Conservation (phyloP, 2,797 vertebrate genomes). For the Enteromius fasciolatus region DNA sequence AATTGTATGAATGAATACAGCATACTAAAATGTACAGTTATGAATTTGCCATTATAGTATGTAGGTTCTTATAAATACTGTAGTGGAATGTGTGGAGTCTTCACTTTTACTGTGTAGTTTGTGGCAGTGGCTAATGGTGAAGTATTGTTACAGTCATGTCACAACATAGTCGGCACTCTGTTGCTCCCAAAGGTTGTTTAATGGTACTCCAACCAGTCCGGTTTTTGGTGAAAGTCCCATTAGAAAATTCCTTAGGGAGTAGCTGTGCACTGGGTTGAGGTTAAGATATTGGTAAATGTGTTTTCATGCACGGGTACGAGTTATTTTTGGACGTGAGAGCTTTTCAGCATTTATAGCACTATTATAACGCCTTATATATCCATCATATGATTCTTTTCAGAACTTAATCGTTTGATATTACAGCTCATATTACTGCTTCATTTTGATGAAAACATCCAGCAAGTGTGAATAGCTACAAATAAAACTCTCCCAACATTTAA, state of each 20-base stretch:
- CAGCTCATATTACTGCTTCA: background rate
- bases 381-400: background rate
- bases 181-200: constrained; percentile 1
- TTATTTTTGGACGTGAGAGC: background rate
- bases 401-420: background rate
- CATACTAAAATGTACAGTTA: background rate
- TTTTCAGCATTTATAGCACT: background rate
- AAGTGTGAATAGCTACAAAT: background rate
- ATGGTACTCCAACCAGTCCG: background rate
- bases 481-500: background rate
- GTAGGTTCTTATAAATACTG: background rate
- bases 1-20: background rate
- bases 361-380: background rate
- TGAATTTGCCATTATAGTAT: background rate
- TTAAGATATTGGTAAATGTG: constrained; percentile 4
- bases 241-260: background rate
- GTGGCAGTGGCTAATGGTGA: background rate
- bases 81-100: background rate
- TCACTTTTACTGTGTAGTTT: background rate
- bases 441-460: background rate
- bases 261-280: background rate
- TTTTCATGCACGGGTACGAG: background rate
- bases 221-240: constrained; percentile 5
- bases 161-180: background rate
- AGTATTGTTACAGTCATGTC: constrained; percentile 3